Base-by-base conservation (phyloP, 2,888 invertebrate genomes). In the Rutpela maculata region DNA sequence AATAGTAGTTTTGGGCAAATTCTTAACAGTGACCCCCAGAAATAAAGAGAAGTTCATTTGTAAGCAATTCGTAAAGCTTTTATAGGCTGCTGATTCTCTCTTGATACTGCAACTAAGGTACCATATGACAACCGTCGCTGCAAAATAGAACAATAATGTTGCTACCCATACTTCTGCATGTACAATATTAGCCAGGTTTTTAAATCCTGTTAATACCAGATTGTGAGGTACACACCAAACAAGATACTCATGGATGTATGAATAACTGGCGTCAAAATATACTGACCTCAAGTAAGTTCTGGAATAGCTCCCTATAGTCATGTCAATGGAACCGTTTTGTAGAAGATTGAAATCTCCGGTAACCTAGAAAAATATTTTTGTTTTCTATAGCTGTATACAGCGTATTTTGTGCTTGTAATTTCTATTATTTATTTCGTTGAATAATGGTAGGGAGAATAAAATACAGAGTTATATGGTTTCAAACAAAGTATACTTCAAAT, bases 201-300 rank as follows among this genome's bases (percentile, higher is more conserved):
- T 68, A 56, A 79, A 62, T 0, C 79, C 79, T 7, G 77, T 38
- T 18, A 76, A 57, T 10, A 83, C 67, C 12, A 84, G 83, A 4
- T 88, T 86, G 73, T 88, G 87, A 0, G 89, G 87, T 3, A 88
- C 88, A 50, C 89, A 88, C 86, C 88, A 88, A 0, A 85, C 81
- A 6, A 88, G 78, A 5, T 86, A 84, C 78, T 89, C 89, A 66
- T 87, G 86, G 18, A 85, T 79, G 76, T 88, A 88, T 1, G 88
- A 84, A 6, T 82, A 69, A 17, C 87, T 87, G 15, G 83, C 76
- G 74, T 89, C 89, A 57, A 89, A 86, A 75, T 79, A 79, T 12
- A 78, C 57, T 55, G 85, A 83, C 22, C 86, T 81, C 31, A 84
- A 79, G 5, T 80, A 80, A 19, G 87, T 86, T 18, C 86, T 85